Conservation (phyloP, 2,113 vertebrate species). For the Mormoops blainvillei region DNA sequence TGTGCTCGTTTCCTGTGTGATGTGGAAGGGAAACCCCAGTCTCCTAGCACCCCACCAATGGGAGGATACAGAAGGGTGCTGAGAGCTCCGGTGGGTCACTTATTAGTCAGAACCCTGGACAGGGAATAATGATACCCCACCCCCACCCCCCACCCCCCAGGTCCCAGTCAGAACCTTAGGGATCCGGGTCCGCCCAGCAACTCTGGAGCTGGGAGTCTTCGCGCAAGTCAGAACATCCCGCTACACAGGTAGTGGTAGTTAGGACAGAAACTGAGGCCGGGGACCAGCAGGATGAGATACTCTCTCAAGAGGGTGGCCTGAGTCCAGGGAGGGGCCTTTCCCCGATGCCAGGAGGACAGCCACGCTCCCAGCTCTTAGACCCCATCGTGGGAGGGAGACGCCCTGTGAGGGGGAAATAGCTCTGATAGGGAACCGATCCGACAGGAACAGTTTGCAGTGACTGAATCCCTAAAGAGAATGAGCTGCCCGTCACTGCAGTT, state of each 20-base stretch:
- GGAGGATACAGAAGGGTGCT: background rate
- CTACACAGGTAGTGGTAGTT: background rate
- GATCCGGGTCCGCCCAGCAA: background rate
- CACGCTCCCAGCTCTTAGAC: background rate
- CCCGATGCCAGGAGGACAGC: background rate
- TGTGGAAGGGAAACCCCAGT: background rate
- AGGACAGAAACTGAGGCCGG: background rate
- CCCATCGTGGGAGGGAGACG: background rate
- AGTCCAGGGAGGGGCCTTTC: background rate
- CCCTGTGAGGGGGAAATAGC: background rate
- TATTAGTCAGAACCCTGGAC: constrained; percentile 62
- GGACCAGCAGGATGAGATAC: background rate
- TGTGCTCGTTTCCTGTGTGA: background rate
- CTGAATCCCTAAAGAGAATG: background rate
- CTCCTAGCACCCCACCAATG: background rate
- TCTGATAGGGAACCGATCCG: background rate
- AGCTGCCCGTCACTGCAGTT: background rate
- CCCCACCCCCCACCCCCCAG: background rate
- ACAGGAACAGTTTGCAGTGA: background rate
- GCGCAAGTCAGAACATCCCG: background rate
- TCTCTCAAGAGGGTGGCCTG: background rate
- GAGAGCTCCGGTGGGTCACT: background rate
- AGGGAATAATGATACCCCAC: background rate
- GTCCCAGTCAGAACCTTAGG: background rate
- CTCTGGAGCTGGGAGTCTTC: background rate